Evolutionary conservation across 1,140 invertebrate species (phyloP).

Genomic region (Colletes gigas): DNA sequence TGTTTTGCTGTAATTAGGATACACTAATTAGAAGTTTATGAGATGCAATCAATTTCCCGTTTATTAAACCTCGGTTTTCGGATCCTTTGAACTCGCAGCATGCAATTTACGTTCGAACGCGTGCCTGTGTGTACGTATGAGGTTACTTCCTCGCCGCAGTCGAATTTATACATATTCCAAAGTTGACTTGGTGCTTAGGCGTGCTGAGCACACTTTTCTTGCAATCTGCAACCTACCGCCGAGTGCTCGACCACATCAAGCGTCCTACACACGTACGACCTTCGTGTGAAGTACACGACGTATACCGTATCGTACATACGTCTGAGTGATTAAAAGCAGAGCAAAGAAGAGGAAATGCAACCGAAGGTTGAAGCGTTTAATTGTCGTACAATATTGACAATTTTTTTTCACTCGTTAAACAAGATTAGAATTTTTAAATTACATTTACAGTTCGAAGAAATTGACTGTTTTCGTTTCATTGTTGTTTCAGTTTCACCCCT

Average conservation of each 20-base stretch:
- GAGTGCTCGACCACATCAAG: constrained; percentile 10
- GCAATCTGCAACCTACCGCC: constrained; percentile 36
- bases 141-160: background rate
- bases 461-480: no score
- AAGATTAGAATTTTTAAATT: no score
- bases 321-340: background rate
- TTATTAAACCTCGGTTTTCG: no score
- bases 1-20: background rate
- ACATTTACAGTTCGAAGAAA: no score
- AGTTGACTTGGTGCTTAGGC: background rate
- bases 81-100: no score
- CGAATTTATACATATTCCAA: constrained; percentile 16
- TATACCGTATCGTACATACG: background rate
- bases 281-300: background rate
- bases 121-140: background rate
- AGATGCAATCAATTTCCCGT: no score
- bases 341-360: background rate
- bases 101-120: no score
- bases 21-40: background rate
- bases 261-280: background rate
- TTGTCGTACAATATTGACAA: background rate
- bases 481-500: no score
- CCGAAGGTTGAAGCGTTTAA: background rate
- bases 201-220: constrained; percentile 58
- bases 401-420: no score